Conservation (phyloP, 2,888 invertebrate genomes). For the Julus scandinavius region DNA sequence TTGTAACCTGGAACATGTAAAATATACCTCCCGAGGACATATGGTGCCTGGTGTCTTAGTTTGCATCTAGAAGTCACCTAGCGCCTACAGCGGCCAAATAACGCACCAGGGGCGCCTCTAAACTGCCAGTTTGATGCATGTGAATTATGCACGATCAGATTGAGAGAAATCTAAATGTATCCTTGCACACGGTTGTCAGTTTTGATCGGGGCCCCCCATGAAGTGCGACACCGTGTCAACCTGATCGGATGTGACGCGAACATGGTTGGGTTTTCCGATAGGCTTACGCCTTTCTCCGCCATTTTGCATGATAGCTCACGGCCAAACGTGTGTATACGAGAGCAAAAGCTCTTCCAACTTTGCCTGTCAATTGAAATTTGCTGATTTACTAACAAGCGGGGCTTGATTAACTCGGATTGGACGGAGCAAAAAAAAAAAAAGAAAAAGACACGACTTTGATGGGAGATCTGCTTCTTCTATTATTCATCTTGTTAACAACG, state of each 20-base stretch:
- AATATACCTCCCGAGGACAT: too few relatives aligned
- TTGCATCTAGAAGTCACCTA: not conserved
- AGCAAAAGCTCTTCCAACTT: conserved; percentile 31
- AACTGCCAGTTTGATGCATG: conserved; percentile 35
- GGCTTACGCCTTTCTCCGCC: not conserved
- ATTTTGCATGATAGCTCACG: conserved; percentile 40
- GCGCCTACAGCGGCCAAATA: not conserved
- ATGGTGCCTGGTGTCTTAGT: too few relatives aligned
- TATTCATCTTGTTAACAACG: conserved; percentile 37
- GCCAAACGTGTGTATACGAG: not conserved
- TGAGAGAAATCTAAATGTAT: conserved; percentile 46
- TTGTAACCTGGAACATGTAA: too few relatives aligned
- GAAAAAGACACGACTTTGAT: conserved; percentile 12
- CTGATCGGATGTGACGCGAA: not conserved
- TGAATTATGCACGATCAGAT: conserved; percentile 36
- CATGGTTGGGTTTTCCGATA: not conserved
- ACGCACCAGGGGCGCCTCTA: not conserved
- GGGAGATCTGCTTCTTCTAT: conserved; percentile 29
- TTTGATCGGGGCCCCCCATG: conserved; percentile 17
- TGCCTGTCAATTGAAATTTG: conserved; percentile 29
- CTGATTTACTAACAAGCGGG: conserved; percentile 44
- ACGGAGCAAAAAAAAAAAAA: not conserved
- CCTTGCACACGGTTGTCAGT: conserved; percentile 31
- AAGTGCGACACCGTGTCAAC: conserved; percentile 40
- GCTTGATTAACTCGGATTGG: conserved; percentile 46